Evolutionary conservation across 2,797 vertebrate genomes (phyloP).

Genomic region (Lacerta agilis): DNA sequence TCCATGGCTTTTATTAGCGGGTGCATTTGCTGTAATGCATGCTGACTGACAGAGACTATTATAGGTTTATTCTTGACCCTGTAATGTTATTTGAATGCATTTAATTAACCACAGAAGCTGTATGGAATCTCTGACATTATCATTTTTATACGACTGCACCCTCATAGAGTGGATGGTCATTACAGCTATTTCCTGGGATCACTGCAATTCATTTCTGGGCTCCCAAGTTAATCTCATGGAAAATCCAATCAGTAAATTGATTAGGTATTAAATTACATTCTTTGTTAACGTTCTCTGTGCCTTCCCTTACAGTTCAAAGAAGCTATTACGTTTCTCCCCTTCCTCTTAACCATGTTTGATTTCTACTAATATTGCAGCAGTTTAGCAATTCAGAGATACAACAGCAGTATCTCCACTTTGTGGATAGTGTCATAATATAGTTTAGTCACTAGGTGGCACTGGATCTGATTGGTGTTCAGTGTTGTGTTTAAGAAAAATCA

Average conservation of each 20-base stretch:
- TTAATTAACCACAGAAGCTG: slow-evolving; percentile 66
- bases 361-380: slow-evolving; percentile 40
- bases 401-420: not conserved
- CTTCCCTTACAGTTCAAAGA: slow-evolving; percentile 59
- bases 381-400: slow-evolving; percentile 9
- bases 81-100: slow-evolving; percentile 65
- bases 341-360: not conserved
- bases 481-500: not conserved
- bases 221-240: slow-evolving; percentile 67
- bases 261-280: slow-evolving; percentile 71
- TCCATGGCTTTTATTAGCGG: slow-evolving; percentile 8
- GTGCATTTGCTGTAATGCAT: slow-evolving; percentile 54
- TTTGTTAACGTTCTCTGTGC: slow-evolving; percentile 55
- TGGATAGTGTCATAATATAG: not conserved
- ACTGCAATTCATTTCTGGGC: slow-evolving; percentile 59
- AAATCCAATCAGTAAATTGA: slow-evolving; percentile 76
- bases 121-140: slow-evolving; percentile 64
- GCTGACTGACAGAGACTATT: slow-evolving; percentile 14
- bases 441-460: slow-evolving; percentile 11
- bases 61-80: slow-evolving; percentile 55
- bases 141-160: slow-evolving; percentile 48
- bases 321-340: slow-evolving; percentile 10
- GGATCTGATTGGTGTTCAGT: not conserved
- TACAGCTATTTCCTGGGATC: slow-evolving; percentile 58
- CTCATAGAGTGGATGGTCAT: slow-evolving; percentile 49